phyloP scores from a whole-genome alignment of 2,113 vertebrate species.

The Rhea americana region DNA sequence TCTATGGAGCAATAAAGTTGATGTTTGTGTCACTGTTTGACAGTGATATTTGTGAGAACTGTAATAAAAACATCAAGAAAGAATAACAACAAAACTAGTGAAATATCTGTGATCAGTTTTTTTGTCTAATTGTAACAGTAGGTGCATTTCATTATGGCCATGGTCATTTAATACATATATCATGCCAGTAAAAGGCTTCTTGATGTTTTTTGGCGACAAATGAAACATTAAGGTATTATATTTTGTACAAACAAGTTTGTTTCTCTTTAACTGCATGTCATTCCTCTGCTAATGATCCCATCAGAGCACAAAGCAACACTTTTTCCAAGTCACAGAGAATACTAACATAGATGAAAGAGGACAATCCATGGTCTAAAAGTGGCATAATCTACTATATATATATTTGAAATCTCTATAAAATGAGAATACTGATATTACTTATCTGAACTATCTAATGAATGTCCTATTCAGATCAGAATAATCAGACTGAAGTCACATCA shows the following conservation, averaged over 20 bases:
- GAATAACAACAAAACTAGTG: neutral
- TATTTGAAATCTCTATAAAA: neutral
- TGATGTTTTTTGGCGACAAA: neutral
- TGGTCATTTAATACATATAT: neutral
- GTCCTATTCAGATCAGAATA: neutral
- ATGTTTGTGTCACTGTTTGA: too few relatives aligned
- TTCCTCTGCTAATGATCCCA: neutral
- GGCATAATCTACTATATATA: neutral
- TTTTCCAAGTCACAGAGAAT: neutral
- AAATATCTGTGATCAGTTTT: neutral
- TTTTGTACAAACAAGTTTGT: neutral
- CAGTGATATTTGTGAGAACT: neutral
- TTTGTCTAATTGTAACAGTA: neutral
- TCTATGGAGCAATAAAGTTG: neutral
- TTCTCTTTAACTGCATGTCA: neutral
- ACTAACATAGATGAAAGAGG: neutral
- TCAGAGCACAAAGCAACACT: neutral
- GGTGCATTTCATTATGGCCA: neutral
- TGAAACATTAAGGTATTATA: neutral
- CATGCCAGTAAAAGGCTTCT: neutral
- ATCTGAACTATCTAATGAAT: neutral
- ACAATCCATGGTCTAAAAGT: neutral
- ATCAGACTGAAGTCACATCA: neutral
- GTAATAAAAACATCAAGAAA: neutral
- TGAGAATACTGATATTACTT: neutral